Base-by-base conservation (phyloP, 1,140 invertebrate species). In the Saxidomus purpurata region DNA sequence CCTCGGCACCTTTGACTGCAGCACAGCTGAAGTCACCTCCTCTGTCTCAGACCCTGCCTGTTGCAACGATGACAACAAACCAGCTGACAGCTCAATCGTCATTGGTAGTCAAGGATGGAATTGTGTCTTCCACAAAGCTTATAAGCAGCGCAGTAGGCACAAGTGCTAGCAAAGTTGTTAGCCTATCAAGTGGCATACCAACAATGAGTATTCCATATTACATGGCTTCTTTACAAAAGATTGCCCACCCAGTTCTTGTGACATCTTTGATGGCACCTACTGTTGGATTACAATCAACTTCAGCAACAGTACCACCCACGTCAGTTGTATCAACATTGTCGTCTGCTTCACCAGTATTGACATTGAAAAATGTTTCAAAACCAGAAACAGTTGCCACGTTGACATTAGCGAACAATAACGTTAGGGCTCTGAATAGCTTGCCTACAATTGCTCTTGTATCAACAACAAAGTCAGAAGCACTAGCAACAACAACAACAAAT, bases 211-310 rank as follows among this genome's bases (percentile, higher is more conserved):
- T 88, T 25, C 77, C 76, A n/a, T 87, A 87, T 77, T 87, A 87
- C 25, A 87, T 87, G 71, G 38, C 85, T 19, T 87, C 85, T 61
- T 36, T 87, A n/a, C 85, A 87, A 63, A 88, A 88, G 31, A 88
- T 88, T 15, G 77, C 86, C 38, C 86, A 88, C 67, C 86, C 86
- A 4, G 74, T 88, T 22, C 43, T 88, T 28, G 76, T 88, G 25
- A 88, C 86, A 22, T 88, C 86, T 9, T 81, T 88, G 25, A 88
- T 80, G 76, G 77, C 86, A 9, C 86, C 86, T n/a, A 77, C 86
- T 1, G 38, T 88, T 40, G 77, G 76, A 6, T 19, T 80, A 17
- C 71, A 77, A 38, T 61, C 76, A 8, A 49, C 76, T 11, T 77
- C 71, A 6, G 22, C 85, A 79, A 22, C 55, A n/a, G 36, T 40